These are phyloP conservation scores for Physeter macrocephalus DNA, from an alignment of 2,113 vertebrate genomes.

Conservation along the genomic window DNA sequence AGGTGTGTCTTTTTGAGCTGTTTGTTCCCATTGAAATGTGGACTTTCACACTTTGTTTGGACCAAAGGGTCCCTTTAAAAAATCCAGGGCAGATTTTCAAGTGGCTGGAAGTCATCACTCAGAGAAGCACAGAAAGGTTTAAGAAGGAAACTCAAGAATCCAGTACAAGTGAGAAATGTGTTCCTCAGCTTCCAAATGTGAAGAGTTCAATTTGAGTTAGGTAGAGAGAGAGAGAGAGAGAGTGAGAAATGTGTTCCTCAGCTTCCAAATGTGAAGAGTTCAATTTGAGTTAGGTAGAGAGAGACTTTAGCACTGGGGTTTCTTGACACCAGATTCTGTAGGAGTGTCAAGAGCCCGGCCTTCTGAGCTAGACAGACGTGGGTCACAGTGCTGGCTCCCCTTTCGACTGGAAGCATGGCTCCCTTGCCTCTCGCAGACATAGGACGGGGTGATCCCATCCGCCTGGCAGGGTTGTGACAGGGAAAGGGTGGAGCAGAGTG, in stretches of 20 bases:
- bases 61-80: background rate
- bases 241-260: background rate
- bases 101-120: conserved; percentile 14
- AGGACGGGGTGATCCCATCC: background rate
- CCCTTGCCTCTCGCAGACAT: background rate
- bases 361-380: background rate
- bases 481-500: background rate
- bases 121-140: background rate
- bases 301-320: background rate
- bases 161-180: background rate
- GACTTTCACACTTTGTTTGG: background rate
- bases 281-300: background rate
- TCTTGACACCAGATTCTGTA: background rate
- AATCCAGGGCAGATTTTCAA: background rate
- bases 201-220: background rate
- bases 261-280: background rate
- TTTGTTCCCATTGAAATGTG: background rate
- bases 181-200: background rate
- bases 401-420: background rate
- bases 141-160: background rate
- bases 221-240: background rate
- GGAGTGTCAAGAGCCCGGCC: background rate
- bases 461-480: background rate
- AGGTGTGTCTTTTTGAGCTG: background rate
- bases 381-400: background rate